These are phyloP conservation scores for Lycaena phlaeas DNA, from an alignment of 2,888 invertebrate species.

Conservation along the genomic window DNA sequence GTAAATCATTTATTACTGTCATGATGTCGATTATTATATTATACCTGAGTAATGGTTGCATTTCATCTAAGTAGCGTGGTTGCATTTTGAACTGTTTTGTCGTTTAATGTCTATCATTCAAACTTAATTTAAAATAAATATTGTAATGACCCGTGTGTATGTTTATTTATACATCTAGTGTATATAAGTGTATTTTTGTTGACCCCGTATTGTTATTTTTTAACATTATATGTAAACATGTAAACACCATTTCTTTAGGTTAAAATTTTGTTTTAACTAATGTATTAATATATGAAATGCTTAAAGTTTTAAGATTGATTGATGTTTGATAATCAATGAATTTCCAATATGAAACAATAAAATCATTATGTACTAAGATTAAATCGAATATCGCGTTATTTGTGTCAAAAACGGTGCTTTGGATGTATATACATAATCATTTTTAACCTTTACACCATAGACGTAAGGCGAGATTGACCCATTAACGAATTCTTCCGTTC, in stretches of 20 bases:
- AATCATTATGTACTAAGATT: background rate
- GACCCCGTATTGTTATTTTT: constrained; percentile 47
- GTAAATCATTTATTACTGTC: constrained; percentile 10
- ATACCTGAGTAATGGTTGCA: constrained; percentile 17
- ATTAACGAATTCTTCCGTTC: constrained; percentile 19
- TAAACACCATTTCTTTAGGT: constrained; percentile 29
- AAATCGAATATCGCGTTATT: constrained; percentile 37
- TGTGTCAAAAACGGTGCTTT: constrained; percentile 64
- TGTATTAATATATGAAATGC: constrained; percentile 30
- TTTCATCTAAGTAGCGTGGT: constrained; percentile 17
- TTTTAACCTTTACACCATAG: constrained; percentile 43
- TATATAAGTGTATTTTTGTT: constrained; percentile 60
- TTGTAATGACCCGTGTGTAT: constrained; percentile 18
- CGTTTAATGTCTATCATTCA: constrained; percentile 11
- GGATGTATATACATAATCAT: constrained; percentile 46
- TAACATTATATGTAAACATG: constrained; percentile 35
- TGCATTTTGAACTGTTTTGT: constrained; percentile 19
- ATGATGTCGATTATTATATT: background rate
- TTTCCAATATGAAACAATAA: background rate
- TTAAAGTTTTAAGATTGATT: constrained; percentile 22
- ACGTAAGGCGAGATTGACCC: constrained; percentile 27
- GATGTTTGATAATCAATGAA: constrained; percentile 5
- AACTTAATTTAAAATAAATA: constrained; percentile 9
- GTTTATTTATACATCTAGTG: constrained; percentile 36
- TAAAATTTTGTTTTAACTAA: constrained; percentile 49